A percentile compares a stretch with the other conserved stretches of the same genome.
Conservation (phyloP, 2,888 invertebrate genomes). For the Melipona bicolor region DNA sequence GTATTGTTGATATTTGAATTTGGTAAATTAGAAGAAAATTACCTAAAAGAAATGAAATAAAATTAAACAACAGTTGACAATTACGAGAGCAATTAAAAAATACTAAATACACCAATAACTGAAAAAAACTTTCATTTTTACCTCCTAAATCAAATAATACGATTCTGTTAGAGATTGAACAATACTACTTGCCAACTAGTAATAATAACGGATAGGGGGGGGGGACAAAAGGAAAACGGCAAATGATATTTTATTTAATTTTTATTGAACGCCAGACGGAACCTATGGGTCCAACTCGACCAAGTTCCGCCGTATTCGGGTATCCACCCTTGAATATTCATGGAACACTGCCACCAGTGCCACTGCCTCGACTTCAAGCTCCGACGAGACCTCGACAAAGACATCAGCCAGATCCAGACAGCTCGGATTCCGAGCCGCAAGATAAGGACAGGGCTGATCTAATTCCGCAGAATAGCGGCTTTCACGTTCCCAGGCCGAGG, state of each 20-base stretch:
- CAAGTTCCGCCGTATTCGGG: conserved; percentile 93
- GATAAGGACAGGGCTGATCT: conserved; percentile 91
- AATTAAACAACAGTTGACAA: no score
- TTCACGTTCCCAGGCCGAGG: conserved; percentile 93
- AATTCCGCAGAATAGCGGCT: conserved; percentile 87
- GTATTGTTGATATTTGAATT: no score
- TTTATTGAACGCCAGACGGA: conserved; percentile 86
- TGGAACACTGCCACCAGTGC: conserved; percentile 89
- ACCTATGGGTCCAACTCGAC: conserved; percentile 90
- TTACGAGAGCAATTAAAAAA: no score
- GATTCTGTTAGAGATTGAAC: neutral
- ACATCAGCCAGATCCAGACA: conserved; percentile 81
- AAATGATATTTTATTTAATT: neutral
- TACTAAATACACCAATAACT: no score
- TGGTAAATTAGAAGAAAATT: no score
- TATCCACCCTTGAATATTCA: conserved; percentile 88
- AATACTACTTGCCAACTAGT: neutral
- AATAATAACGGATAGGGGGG: neutral
- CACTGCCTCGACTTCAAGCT: conserved; percentile 87
- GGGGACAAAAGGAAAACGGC: neutral
- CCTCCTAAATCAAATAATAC: neutral
- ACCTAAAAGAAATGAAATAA: no score
- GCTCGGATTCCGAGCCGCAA: conserved; percentile 83
- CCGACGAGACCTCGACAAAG: conserved; percentile 79
- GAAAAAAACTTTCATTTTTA: neutral